phyloP scores from a whole-genome alignment of 2,797 vertebrate species.

The Apogon hyalosoma region DNA sequence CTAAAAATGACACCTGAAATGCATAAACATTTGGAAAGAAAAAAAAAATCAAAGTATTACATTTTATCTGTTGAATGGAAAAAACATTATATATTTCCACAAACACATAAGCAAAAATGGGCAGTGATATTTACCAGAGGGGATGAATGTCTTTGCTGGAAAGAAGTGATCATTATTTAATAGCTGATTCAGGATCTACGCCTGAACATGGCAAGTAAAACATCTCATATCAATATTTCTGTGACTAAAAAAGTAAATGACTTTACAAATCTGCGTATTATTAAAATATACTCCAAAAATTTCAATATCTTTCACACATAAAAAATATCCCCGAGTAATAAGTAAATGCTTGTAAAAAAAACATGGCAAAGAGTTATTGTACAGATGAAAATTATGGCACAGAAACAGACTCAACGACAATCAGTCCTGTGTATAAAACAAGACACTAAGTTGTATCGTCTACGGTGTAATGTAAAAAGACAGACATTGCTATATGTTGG shows the following conservation, averaged over 20 bases:
- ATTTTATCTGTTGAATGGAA: conserved; percentile 22
- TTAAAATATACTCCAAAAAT: conserved; percentile 82
- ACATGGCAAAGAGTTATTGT: conserved; percentile 43
- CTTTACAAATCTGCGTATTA: conserved; percentile 80
- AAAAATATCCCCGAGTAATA: conserved; percentile 80
- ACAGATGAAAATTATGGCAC: conserved; percentile 62
- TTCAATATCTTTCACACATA: conserved; percentile 62
- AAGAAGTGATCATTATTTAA: neutral
- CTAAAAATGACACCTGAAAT: conserved; percentile 6
- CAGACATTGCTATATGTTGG: conserved; percentile 87
- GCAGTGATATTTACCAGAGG: conserved; percentile 50
- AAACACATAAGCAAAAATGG: conserved; percentile 43
- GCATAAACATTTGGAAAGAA: conserved; percentile 4
- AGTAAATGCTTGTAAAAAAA: conserved; percentile 57
- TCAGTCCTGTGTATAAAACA: conserved; percentile 55
- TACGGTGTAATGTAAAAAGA: conserved; percentile 53
- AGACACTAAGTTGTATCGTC: conserved; percentile 54
- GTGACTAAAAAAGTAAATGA: conserved; percentile 81
- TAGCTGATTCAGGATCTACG: conserved; percentile 57
- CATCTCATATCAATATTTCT: conserved; percentile 57
- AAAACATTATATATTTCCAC: conserved; percentile 25
- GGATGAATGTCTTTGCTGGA: conserved; percentile 44
- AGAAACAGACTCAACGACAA: conserved; percentile 48
- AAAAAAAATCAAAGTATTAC: conserved; percentile 49
- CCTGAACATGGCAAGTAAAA: conserved; percentile 67